Conservation (phyloP, 2,113 vertebrate species). For the Geococcyx californianus region DNA sequence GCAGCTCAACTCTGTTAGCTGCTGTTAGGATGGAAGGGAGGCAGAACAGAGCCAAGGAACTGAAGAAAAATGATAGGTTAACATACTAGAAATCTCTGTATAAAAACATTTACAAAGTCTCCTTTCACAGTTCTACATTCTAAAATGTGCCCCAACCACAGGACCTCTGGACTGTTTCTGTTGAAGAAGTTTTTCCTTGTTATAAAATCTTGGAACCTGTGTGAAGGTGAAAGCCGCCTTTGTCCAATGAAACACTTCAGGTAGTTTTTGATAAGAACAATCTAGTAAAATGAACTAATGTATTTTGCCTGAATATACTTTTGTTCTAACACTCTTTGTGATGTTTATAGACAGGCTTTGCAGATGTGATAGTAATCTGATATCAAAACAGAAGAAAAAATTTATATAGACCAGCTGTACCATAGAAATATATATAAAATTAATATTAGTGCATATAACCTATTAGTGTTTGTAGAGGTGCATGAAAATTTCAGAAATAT, state of each 20-base stretch:
- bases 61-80: neutral
- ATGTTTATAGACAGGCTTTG: neutral
- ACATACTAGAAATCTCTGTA: neutral
- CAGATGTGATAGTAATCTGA: neutral
- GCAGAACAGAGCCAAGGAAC: neutral
- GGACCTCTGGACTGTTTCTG: neutral
- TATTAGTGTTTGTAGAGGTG: neutral
- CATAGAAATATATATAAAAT: neutral
- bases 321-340: neutral
- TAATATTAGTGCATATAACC: no score
- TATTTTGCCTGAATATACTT: neutral
- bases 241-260: neutral
- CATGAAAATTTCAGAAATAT: neutral
- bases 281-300: neutral
- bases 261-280: neutral
- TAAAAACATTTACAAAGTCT: neutral
- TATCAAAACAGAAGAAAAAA: neutral
- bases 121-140: neutral
- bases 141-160: neutral
- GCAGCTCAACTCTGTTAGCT: neutral
- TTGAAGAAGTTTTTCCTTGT: neutral
- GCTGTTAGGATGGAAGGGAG: neutral
- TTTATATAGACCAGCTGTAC: neutral
- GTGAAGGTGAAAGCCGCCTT: neutral
- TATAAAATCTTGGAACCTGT: neutral